Evolutionary conservation across 30 jellyfish, hydroid and myxozoan species (phyloP).

Genomic region (Aurelia aurita): DNA sequence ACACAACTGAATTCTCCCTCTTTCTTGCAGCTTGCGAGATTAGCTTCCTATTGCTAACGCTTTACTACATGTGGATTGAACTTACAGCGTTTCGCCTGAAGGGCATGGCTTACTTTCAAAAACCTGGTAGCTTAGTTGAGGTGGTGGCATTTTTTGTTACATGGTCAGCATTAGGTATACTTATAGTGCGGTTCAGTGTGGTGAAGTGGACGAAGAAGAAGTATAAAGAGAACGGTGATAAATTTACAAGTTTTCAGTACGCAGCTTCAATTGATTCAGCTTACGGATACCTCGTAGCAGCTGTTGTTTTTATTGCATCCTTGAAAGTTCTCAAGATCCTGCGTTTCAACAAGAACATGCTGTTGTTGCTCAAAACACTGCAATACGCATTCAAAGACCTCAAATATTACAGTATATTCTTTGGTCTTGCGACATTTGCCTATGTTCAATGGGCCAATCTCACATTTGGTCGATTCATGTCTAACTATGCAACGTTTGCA

Average conservation of each 20-base stretch:
- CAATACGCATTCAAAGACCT: constrained; percentile 47
- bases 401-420: constrained; percentile 30
- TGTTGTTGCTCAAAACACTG: constrained; percentile 53
- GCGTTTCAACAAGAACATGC: constrained; percentile 77
- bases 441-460: constrained; percentile 57
- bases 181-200: constrained; percentile 60
- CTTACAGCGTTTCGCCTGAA: constrained; percentile 24
- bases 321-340: constrained; percentile 73
- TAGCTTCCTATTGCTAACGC: constrained; percentile 50
- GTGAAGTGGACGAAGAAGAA: constrained; percentile 60
- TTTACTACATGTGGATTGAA: constrained; percentile 68
- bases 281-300: constrained; percentile 68
- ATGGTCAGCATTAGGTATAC: constrained; percentile 70
- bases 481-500: constrained; percentile 46
- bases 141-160: constrained; percentile 35
- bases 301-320: constrained; percentile 46
- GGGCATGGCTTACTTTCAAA: constrained; percentile 47
- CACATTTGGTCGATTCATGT: constrained; percentile 19
- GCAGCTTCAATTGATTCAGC: constrained; percentile 82
- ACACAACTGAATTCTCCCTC: constrained; percentile 55
- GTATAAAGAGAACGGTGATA: constrained; percentile 40
- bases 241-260: constrained; percentile 61
- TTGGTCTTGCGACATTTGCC: constrained; percentile 50
- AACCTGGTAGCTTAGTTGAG: constrained; percentile 66
- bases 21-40: constrained; percentile 88